phyloP scores from a whole-genome alignment of 1,140 invertebrate species.

The Tetramorium parvispinum region DNA sequence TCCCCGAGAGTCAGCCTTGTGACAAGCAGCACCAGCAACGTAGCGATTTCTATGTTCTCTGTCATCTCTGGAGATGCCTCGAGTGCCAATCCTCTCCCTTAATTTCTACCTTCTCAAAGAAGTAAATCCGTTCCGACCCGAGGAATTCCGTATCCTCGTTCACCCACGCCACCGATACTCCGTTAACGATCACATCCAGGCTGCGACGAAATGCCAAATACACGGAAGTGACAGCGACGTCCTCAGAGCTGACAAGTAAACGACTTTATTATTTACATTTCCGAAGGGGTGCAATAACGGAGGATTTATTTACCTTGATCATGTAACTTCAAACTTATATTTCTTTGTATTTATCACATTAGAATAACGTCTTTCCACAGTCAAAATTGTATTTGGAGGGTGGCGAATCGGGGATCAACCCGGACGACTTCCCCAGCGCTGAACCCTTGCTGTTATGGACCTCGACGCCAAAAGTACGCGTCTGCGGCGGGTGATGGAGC shows the following conservation, averaged over 20 bases:
- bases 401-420: too few relatives aligned
- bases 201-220: constrained; percentile 21
- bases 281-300: background rate
- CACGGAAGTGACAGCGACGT: background rate
- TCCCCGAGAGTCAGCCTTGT: constrained; percentile 64
- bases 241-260: constrained; percentile 35
- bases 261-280: background rate
- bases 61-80: constrained; percentile 50
- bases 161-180: background rate
- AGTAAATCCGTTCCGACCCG: background rate
- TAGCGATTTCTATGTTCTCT: constrained; percentile 36
- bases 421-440: too few relatives aligned
- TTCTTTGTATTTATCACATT: background rate
- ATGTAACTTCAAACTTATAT: background rate
- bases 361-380: background rate
- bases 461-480: too few relatives aligned
- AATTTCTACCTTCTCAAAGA: background rate
- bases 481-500: background rate
- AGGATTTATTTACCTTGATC: background rate
- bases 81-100: background rate
- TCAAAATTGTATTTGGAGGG: too few relatives aligned
- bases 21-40: constrained; percentile 62
- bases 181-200: background rate
- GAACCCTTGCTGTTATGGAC: too few relatives aligned
- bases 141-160: background rate